Evolutionary conservation across 1,140 invertebrate genomes (phyloP).

Genomic region (Drosophila sechellia): DNA sequence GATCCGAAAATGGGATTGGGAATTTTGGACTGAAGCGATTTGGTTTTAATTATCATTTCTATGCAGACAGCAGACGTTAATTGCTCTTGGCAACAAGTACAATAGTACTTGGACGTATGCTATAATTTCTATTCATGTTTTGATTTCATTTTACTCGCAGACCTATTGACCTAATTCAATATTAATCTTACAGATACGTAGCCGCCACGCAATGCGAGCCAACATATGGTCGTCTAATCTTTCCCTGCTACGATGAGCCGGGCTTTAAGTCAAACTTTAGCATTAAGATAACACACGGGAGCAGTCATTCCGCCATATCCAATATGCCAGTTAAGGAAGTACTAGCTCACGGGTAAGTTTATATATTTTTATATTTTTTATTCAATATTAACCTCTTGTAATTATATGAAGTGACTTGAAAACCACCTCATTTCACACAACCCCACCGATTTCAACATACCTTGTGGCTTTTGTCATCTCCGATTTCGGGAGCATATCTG

Average conservation of each 20-base stretch:
- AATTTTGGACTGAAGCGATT: constrained; percentile 11
- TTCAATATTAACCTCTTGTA: background rate
- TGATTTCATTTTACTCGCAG: background rate
- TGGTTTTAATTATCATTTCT: constrained; percentile 15
- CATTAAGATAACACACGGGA: constrained; percentile 86
- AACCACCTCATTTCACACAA: constrained; percentile 85
- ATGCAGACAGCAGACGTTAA: background rate
- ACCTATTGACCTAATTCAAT: background rate
- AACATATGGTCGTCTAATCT: constrained; percentile 91
- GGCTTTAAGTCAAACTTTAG: constrained; percentile 90
- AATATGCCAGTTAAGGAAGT: constrained; percentile 86
- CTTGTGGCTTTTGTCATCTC: constrained; percentile 91
- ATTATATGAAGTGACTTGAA: constrained; percentile 47
- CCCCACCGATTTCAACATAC: constrained; percentile 91
- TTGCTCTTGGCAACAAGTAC: constrained; percentile 18
- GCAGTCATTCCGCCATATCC: constrained; percentile 85
- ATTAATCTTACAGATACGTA: constrained; percentile 86
- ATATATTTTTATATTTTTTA: background rate
- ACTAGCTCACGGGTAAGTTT: constrained; percentile 42
- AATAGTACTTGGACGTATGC: too few species aligned
- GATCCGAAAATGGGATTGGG: constrained; percentile 31
- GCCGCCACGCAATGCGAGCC: constrained; percentile 93
- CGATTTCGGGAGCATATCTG: constrained; percentile 85
- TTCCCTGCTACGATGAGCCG: constrained; percentile 97
- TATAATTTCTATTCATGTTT: background rate